Evolutionary conservation across 2,113 vertebrate genomes (phyloP).

Genomic region (Zosterops japonicus): DNA sequence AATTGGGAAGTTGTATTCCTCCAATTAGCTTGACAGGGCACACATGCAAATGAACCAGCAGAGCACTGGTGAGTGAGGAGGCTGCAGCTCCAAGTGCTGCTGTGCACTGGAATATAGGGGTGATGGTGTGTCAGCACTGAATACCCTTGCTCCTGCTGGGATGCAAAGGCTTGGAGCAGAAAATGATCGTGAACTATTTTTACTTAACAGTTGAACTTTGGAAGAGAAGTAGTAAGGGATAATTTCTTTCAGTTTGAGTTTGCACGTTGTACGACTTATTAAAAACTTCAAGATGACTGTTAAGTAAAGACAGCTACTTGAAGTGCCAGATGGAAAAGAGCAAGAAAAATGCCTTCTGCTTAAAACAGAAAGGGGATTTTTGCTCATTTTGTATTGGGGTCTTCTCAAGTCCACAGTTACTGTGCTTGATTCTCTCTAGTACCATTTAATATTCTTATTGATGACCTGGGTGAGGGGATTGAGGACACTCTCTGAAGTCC

Average conservation of each 20-base stretch:
- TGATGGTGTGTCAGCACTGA: not conserved
- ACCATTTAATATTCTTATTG: not conserved
- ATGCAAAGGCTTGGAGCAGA: not conserved
- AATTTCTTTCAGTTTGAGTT: slow-evolving; percentile 42
- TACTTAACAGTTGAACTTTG: slow-evolving; percentile 31
- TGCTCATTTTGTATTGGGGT: not conserved
- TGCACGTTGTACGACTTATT: slow-evolving; percentile 7
- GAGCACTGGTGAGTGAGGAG: not conserved
- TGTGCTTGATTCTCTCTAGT: not conserved
- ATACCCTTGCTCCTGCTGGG: not conserved
- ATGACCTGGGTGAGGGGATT: not conserved
- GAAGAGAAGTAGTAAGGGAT: not conserved
- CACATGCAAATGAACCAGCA: not conserved
- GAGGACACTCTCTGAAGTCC: not conserved
- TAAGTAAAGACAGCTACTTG: slow-evolving; percentile 52
- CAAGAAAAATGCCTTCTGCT: slow-evolving; percentile 35
- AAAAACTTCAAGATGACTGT: slow-evolving; percentile 43
- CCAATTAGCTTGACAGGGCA: not conserved
- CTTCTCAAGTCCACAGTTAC: not conserved
- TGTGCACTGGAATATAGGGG: not conserved
- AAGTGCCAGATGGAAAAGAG: slow-evolving; percentile 60
- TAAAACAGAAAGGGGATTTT: not conserved
- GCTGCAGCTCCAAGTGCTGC: not conserved
- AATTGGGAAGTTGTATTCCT: not conserved
- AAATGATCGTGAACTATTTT: not conserved